Evolutionary conservation across 2,888 invertebrate species (phyloP).

Genomic region (Stegana nigrithorax): DNA sequence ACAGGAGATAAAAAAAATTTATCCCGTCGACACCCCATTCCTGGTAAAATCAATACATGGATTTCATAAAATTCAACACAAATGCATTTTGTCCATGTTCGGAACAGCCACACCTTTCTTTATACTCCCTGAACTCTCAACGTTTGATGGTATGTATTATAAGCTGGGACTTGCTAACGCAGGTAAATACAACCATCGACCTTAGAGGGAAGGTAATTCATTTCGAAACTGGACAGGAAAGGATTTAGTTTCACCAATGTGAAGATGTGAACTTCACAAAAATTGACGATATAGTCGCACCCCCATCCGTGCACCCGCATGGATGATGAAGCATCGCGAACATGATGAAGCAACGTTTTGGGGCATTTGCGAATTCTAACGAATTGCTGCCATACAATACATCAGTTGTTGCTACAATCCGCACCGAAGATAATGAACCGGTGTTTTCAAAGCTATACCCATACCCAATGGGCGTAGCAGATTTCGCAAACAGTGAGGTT

Average conservation of each 20-base stretch:
- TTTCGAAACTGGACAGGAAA: constrained; percentile 7
- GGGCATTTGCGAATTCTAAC: constrained; percentile 19
- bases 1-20: neutral
- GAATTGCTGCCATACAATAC: constrained; percentile 24
- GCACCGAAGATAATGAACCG: constrained; percentile 24
- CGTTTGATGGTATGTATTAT: no score
- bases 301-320: no score
- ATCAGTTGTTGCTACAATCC: constrained; percentile 21
- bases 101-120: no score
- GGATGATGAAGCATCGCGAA: no score
- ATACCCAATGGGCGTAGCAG: constrained; percentile 19
- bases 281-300: no score
- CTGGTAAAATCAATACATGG: constrained; percentile 9
- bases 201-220: neutral
- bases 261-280: neutral
- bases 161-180: constrained; percentile 19
- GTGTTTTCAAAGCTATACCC: constrained; percentile 23
- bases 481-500: constrained; percentile 20
- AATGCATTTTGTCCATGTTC: constrained; percentile 2
- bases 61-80: neutral
- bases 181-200: constrained; percentile 13
- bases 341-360: no score
- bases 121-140: no score
- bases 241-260: neutral
- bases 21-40: neutral